Conservation (phyloP, 2,888 invertebrate species). For the Epiperipatus broadwayi region DNA sequence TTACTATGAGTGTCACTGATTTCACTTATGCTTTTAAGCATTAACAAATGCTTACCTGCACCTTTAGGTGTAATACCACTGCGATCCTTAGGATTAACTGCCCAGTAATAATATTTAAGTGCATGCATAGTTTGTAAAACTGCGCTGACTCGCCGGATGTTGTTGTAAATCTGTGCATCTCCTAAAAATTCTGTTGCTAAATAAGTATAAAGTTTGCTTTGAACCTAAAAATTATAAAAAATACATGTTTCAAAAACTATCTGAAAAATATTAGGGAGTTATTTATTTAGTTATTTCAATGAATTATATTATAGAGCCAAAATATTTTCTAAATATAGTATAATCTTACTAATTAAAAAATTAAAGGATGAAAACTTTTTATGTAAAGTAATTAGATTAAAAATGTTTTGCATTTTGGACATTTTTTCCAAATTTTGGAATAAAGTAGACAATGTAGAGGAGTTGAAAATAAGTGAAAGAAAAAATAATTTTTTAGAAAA, state of each 20-base stretch:
- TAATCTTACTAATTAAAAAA: neutral
- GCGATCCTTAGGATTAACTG: constrained; percentile 79
- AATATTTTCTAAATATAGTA: neutral
- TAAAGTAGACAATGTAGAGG: too few relatives aligned
- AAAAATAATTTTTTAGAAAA: too few relatives aligned
- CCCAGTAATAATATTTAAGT: constrained; percentile 98
- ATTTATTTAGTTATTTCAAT: too few relatives aligned
- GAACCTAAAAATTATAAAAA: constrained; percentile 24
- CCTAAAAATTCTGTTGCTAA: constrained; percentile 95
- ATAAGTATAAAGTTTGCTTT: constrained; percentile 61
- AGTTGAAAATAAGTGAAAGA: too few relatives aligned
- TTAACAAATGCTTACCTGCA: constrained; percentile 46
- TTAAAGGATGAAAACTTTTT: neutral
- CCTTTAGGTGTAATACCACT: constrained; percentile 91
- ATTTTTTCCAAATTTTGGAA: too few relatives aligned
- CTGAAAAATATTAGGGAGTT: constrained; percentile 11
- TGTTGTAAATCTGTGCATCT: constrained; percentile 81
- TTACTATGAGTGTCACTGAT: too few relatives aligned
- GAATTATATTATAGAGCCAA: neutral
- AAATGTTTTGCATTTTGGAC: too few relatives aligned
- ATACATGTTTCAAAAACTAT: constrained; percentile 16
- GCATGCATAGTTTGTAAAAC: constrained; percentile 96
- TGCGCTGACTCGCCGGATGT: constrained; percentile 85
- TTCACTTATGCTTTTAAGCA: too few relatives aligned
- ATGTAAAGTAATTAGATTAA: neutral